These are phyloP conservation scores for Lipophrys pholis DNA, from an alignment of 2,113 vertebrate genomes.

Conservation along the genomic window DNA sequence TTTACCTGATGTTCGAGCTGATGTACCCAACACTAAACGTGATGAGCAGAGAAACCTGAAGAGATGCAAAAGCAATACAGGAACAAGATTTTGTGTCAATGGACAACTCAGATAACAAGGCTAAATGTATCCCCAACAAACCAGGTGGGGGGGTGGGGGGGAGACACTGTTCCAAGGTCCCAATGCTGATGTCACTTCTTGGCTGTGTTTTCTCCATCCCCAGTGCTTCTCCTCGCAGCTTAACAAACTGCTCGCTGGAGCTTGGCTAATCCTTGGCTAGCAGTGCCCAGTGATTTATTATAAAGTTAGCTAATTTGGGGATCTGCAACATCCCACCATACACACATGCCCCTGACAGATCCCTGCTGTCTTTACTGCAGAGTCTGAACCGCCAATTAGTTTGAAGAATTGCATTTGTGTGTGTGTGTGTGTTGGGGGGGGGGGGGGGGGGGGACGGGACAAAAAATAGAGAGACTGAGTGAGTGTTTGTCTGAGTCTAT, in stretches of 20 bases:
- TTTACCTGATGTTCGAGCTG: slow-evolving; percentile 42
- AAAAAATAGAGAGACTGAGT: slow-evolving; percentile 11
- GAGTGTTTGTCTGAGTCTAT: slow-evolving; percentile 38
- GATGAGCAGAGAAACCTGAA: slow-evolving; percentile 45
- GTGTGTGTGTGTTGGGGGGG: slow-evolving; percentile 17
- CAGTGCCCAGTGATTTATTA: slow-evolving; percentile 76
- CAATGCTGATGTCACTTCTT: slow-evolving; percentile 73
- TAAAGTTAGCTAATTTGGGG: slow-evolving; percentile 78
- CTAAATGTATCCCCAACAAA: slow-evolving; percentile 61
- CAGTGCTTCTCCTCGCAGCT: slow-evolving; percentile 67
- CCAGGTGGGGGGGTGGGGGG: slow-evolving; percentile 32
- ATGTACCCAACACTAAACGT: slow-evolving; percentile 43
- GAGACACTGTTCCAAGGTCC: slow-evolving; percentile 49
- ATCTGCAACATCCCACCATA: slow-evolving; percentile 55
- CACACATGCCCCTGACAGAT: slow-evolving; percentile 46
- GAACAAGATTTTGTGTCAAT: slow-evolving; percentile 43
- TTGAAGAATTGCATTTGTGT: slow-evolving; percentile 44
- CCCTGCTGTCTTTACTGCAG: slow-evolving; percentile 42
- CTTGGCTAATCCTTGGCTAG: slow-evolving; percentile 77
- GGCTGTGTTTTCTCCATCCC: slow-evolving; percentile 54
- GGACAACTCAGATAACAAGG: slow-evolving; percentile 55
- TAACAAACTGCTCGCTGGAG: slow-evolving; percentile 80
- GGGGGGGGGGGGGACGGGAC: background rate
- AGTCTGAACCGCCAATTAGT: slow-evolving; percentile 56
- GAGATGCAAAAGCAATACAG: slow-evolving; percentile 36